phyloP scores from a whole-genome alignment of 2,113 vertebrate species.

The Gopherus flavomarginatus region DNA sequence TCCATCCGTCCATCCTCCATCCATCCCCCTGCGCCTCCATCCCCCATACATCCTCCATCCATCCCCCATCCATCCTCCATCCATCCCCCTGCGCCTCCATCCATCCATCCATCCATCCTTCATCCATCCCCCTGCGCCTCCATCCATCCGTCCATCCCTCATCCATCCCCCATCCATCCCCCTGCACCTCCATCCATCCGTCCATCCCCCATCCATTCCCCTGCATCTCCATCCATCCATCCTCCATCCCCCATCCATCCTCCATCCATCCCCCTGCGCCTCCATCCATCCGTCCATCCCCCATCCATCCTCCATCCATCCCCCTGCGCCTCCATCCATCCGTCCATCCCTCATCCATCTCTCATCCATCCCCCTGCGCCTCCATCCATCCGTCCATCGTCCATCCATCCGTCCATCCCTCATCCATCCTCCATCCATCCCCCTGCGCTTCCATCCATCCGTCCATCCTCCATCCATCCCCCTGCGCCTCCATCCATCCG shows the following conservation, averaged over 20 bases:
- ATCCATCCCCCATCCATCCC: not conserved
- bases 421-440: not conserved
- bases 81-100: no score
- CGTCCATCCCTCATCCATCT: not conserved
- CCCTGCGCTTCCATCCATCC: no score
- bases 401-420: not conserved
- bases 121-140: no score
- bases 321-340: no score
- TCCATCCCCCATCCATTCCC: no score
- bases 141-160: no score
- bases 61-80: not conserved
- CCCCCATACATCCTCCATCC: no score
- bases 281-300: not conserved
- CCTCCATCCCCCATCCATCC: not conserved
- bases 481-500: no score
- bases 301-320: not conserved
- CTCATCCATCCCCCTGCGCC: not conserved
- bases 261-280: not conserved
- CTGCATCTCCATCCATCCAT: not conserved
- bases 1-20: no score
- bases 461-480: no score
- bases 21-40: no score
- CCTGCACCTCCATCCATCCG: not conserved
- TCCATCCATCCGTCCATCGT: not conserved
- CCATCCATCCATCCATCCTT: no score